Evolutionary conservation across 2,113 vertebrate species (phyloP).

Genomic region (Trematocara unimaculatum): DNA sequence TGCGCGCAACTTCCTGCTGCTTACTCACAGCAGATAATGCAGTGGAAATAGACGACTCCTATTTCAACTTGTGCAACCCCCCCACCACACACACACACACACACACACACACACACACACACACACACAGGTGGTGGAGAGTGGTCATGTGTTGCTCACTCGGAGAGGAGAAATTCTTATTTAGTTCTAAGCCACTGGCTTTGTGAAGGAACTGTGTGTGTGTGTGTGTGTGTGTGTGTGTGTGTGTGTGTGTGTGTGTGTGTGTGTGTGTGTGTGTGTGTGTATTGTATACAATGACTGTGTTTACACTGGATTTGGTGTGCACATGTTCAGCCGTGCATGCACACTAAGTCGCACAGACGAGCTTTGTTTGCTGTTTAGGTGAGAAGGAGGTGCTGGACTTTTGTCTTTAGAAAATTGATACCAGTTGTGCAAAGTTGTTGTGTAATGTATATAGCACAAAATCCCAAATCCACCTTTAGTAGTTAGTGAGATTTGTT

Average conservation of each 20-base stretch:
- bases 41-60: conserved; percentile 11
- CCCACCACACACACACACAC: no score
- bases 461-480: neutral
- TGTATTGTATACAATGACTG: conserved; percentile 33
- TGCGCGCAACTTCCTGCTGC: neutral
- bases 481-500: neutral
- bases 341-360: conserved; percentile 8
- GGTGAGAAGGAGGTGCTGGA: neutral
- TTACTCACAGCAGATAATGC: conserved; percentile 24
- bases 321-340: conserved; percentile 23
- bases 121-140: conserved; percentile 37
- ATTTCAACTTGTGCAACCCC: neutral
- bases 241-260: no score
- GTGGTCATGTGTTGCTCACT: conserved; percentile 37
- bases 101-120: neutral
- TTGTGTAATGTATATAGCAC: neutral
- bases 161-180: conserved; percentile 29
- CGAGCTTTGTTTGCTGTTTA: conserved; percentile 15
- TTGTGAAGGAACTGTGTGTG: neutral
- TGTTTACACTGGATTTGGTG: conserved; percentile 49
- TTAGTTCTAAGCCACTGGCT: conserved; percentile 44
- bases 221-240: neutral
- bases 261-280: neutral
- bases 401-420: neutral
- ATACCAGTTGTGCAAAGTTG: neutral